phyloP scores from a whole-genome alignment of 2,888 invertebrate genomes.

The Octodonta nipae region DNA sequence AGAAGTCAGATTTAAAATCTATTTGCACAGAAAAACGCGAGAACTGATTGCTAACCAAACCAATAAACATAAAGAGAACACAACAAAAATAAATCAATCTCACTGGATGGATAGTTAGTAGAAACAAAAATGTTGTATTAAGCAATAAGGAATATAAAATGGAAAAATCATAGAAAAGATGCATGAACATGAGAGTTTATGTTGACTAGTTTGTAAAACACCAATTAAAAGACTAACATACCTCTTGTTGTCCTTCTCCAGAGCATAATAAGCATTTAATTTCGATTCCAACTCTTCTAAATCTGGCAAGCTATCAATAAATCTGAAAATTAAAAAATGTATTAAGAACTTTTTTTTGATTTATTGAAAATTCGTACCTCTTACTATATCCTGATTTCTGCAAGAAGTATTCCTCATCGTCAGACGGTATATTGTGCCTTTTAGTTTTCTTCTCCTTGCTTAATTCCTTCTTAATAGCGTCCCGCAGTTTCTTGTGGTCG shows the following conservation, averaged over 20 bases:
- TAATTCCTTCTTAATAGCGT: conserved; percentile 50
- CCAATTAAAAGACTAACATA: conserved; percentile 27
- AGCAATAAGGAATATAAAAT: too few relatives aligned
- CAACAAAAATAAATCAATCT: too few relatives aligned
- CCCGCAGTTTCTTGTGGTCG: conserved; percentile 51
- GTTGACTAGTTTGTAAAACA: too few relatives aligned
- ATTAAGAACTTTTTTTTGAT: neutral
- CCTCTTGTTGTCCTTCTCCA: conserved; percentile 54
- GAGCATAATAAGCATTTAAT: conserved; percentile 64
- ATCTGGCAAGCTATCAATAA: conserved; percentile 56
- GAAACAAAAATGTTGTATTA: too few relatives aligned
- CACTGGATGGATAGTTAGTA: too few relatives aligned
- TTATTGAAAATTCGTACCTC: conserved; percentile 22
- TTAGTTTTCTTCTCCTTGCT: conserved; percentile 33
- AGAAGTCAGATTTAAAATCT: too few relatives aligned
- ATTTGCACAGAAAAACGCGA: too few relatives aligned
- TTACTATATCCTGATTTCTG: conserved; percentile 36
- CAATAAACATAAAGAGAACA: too few relatives aligned
- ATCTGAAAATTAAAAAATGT: conserved; percentile 31
- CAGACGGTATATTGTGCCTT: conserved; percentile 29
- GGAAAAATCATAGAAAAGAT: too few relatives aligned
- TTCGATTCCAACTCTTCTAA: conserved; percentile 64
- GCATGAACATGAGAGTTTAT: too few relatives aligned
- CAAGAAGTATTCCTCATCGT: conserved; percentile 38
- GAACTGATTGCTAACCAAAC: too few relatives aligned